A percentile compares a stretch with the other conserved stretches of the same genome.
Evolutionary conservation across 2,797 vertebrate species (phyloP).

Genomic region (Spea hammondii): DNA sequence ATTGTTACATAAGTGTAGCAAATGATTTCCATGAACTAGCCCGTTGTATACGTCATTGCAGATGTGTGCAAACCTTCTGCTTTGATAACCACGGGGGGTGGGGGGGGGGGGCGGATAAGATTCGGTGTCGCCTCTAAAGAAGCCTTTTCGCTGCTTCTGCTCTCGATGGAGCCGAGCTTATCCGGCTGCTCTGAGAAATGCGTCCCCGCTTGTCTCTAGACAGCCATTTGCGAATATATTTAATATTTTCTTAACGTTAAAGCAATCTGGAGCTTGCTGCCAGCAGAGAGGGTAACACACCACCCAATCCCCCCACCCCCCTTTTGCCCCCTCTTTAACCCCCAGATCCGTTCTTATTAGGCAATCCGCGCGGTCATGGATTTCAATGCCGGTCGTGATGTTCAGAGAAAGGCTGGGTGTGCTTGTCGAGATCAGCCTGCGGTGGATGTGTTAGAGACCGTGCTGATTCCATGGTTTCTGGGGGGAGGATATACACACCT

Average conservation of each 20-base stretch:
- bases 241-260: conserved; percentile 13
- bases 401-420: background rate
- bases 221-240: background rate
- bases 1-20: conserved; percentile 67
- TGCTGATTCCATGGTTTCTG: conserved; percentile 31
- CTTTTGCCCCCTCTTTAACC: background rate
- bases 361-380: too few species aligned
- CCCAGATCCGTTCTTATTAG: background rate
- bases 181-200: background rate
- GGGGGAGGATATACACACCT: conserved; percentile 15
- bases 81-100: conserved; percentile 53
- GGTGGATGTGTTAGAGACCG: conserved; percentile 29
- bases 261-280: conserved; percentile 1
- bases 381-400: background rate
- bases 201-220: too few species aligned
- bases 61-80: conserved; percentile 54
- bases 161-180: too few species aligned
- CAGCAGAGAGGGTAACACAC: background rate
- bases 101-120: conserved; percentile 36
- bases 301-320: too few species aligned
- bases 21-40: conserved; percentile 37
- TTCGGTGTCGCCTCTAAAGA: conserved; percentile 26
- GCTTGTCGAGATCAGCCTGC: conserved; percentile 19
- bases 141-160: too few species aligned
- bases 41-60: conserved; percentile 59